Evolutionary conservation across 2,888 invertebrate species (phyloP).

Genomic region (Volucella bombylans): DNA sequence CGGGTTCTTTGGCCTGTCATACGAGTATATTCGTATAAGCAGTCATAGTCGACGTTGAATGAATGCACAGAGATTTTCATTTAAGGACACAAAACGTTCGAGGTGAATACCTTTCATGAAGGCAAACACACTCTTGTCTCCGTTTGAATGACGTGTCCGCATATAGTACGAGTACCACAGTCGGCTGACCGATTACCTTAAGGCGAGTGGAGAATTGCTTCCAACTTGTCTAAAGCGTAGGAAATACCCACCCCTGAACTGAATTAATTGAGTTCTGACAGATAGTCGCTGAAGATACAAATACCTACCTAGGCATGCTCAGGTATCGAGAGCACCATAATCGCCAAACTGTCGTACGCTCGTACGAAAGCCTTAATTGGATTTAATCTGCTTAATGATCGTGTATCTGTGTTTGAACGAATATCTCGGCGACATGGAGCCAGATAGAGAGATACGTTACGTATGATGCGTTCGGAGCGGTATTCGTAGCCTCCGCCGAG

Average conservation of each 20-base stretch:
- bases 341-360: conserved; percentile 44
- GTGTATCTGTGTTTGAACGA: conserved; percentile 15
- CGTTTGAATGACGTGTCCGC: conserved; percentile 38
- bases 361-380: conserved; percentile 54
- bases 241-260: conserved; percentile 4
- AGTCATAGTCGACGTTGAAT: background rate
- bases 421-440: conserved; percentile 2
- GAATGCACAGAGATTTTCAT: conserved; percentile 40
- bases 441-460: background rate
- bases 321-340: conserved; percentile 6
- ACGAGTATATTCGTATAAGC: no score
- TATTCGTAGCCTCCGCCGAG: background rate
- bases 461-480: conserved; percentile 24
- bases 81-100: conserved; percentile 62
- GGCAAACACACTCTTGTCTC: conserved; percentile 48
- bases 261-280: conserved; percentile 42
- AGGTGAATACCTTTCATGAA: conserved; percentile 64
- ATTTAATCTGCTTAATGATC: conserved; percentile 63
- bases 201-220: conserved; percentile 28
- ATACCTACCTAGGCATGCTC: conserved; percentile 3
- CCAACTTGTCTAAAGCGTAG: background rate
- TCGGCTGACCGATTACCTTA: conserved; percentile 71
- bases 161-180: conserved; percentile 4
- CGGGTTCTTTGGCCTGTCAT: background rate
- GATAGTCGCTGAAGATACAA: conserved; percentile 3